A percentile compares a stretch with the other conserved stretches of the same genome.
Conservation (phyloP, 2,888 invertebrate species). For the Acrobasis repandana region DNA sequence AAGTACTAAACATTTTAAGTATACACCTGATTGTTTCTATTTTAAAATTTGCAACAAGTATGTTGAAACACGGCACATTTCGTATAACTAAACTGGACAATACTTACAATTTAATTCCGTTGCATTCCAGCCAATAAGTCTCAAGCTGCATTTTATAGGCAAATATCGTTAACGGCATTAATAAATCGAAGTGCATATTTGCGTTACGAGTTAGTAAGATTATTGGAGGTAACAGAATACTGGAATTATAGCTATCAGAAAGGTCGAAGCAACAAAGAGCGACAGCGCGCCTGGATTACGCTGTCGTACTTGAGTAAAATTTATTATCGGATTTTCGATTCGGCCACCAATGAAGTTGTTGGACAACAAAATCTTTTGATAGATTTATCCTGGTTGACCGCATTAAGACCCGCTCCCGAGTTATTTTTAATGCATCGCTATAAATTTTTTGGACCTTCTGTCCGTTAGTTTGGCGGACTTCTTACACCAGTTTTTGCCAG, state of each 20-base stretch:
- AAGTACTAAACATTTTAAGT: neutral
- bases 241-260: constrained; percentile 71
- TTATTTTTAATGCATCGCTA: constrained; percentile 76
- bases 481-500: constrained; percentile 47
- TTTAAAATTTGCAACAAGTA: neutral
- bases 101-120: constrained; percentile 1
- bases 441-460: constrained; percentile 66
- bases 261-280: constrained; percentile 78
- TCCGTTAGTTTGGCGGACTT: constrained; percentile 45
- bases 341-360: constrained; percentile 83
- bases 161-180: constrained; percentile 38
- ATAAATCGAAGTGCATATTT: constrained; percentile 62
- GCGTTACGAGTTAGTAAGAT: constrained; percentile 65
- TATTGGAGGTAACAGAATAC: constrained; percentile 76
- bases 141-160: constrained; percentile 31
- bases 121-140: constrained; percentile 28
- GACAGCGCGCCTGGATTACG: constrained; percentile 80
- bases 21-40: no score
- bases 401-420: constrained; percentile 74
- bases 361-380: constrained; percentile 83
- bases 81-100: neutral
- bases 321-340: constrained; percentile 83
- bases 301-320: constrained; percentile 82
- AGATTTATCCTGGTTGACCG: constrained; percentile 82
- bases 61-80: neutral